Evolutionary conservation across 2,888 invertebrate species (phyloP), one percentile per base, ranked within the genome.

Genomic region (Euspilapteryx auroguttella): DNA sequence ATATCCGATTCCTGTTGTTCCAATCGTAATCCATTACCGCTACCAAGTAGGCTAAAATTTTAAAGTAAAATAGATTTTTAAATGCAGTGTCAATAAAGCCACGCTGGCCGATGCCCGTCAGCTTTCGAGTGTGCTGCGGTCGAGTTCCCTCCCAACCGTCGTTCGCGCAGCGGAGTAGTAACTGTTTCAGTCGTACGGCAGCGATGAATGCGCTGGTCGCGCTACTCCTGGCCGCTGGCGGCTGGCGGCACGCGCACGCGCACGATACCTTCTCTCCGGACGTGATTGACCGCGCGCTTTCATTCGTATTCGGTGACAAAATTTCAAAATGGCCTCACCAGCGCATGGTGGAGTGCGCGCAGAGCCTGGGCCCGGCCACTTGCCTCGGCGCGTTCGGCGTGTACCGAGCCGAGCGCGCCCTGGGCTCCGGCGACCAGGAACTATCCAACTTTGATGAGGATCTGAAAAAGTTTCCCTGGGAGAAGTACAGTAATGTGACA

Each of bases 311-410:
- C 17, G 45, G 46, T 8, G 41, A 39, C 21, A 30, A 39, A n/a
- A 39, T 39, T 14, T 37, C 44, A 4, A 20, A 9, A 33, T 52
- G 12, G 24, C 24, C 29, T 27, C n/a, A n/a, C n/a, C 32, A 25
- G 22, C 22, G 22, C 11, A 21, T 61, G 24, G 29, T 55, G 15
- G 34, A 45, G 25, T 73, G 75, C 42, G 39, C 52, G 7, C 42
- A 44, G 32, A 38, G 44, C n/a, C 46, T 73, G 28, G 78, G 76
- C 25, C 52, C 78, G 4, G 34, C 71, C 32, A 77, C 78, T 50
- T 82, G 82, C 47, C 46, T 81, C 27, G 77, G 76, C 45, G 63
- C 80, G n/a, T 71, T 79, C 31, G 63, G 79, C 25, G 49, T 75
- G 12, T 79, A 79, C 61, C 75, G 79, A 24, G 68, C 81, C 14